Conservation (phyloP, 2,888 invertebrate genomes). For the Arctia plantaginis region DNA sequence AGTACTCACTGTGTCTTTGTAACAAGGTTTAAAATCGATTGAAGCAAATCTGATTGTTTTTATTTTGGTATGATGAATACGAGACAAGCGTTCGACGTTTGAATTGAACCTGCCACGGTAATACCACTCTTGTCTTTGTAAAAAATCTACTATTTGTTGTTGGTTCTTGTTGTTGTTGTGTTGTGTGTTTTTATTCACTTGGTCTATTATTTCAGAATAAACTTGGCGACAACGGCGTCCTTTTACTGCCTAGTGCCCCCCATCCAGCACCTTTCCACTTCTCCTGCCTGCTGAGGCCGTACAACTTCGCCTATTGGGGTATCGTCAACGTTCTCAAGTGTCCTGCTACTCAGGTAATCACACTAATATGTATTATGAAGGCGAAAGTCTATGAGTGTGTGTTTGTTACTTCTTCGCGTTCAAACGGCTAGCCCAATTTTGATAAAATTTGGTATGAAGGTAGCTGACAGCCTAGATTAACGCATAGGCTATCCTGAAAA, state of each 20-base stretch:
- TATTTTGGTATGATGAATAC: background rate
- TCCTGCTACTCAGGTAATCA: conserved; percentile 91
- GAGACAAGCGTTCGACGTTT: background rate
- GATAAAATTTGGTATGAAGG: too few species aligned
- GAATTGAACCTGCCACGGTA: background rate
- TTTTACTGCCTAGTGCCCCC: conserved; percentile 94
- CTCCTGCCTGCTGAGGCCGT: conserved; percentile 91
- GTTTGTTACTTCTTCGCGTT: too few species aligned
- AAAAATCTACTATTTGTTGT: background rate
- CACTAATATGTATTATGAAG: too few species aligned
- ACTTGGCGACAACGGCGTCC: conserved; percentile 93
- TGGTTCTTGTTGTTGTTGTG: background rate
- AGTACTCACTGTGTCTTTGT: too few species aligned
- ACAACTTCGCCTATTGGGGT: conserved; percentile 94
- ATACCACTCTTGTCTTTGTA: background rate
- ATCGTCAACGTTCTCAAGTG: conserved; percentile 94
- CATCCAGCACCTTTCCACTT: conserved; percentile 94
- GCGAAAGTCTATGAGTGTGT: too few species aligned
- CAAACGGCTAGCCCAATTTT: too few species aligned
- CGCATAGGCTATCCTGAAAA: too few species aligned
- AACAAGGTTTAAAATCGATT: background rate
- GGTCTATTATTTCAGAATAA: conserved; percentile 85
- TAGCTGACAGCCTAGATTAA: too few species aligned
- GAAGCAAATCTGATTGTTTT: background rate
- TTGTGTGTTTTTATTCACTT: background rate